Base-by-base conservation (phyloP, 1,140 invertebrate genomes). In the Nixonia krombeini region DNA sequence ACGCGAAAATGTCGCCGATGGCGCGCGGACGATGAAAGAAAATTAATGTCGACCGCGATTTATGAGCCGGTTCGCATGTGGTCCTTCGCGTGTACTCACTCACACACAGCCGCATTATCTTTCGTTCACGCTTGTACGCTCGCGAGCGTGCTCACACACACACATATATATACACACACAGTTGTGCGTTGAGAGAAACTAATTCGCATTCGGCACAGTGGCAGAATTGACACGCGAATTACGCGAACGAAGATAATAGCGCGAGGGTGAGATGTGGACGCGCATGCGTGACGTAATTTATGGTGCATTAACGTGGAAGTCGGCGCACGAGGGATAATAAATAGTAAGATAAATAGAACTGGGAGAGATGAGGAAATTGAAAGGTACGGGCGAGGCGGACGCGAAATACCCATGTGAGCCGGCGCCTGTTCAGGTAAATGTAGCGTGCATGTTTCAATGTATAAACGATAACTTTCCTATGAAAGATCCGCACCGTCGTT, bases 31-130 rank as follows among this genome's bases (percentile, higher is more conserved):
- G 47, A 52, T 37, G 25, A 42, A 65, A 65, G 62, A 65, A 58
- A 65, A 65, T 65, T 58, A 58, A 66, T 59, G 63, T 50, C 21
- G 29, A 21, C 23, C 44, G 29, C 41, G 59, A 66, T 66, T 59
- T 66, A 66, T 38, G 49, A 55, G 37, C 49, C 50, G 16, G 31
- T 25, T 53, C 57, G 57, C 55, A 50, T 66, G 55, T 29, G 35
- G 47, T 41, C 18, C 38, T 53, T n/a, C n/a, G n/a, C n/a, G n/a
- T n/a, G n/a, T n/a, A n/a, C n/a, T n/a, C n/a, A n/a, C n/a, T n/a
- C n/a, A n/a, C n/a, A n/a, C n/a, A n/a, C n/a, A n/a, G n/a, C n/a
- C n/a, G n/a, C n/a, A n/a, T n/a, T n/a, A n/a, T n/a, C n/a, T n/a
- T n/a, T n/a, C n/a, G n/a, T n/a, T n/a, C n/a, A n/a, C n/a, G n/a